These are phyloP conservation scores for Seriola dumerili DNA, from an alignment of 2,113 vertebrate species.

Conservation along the genomic window DNA sequence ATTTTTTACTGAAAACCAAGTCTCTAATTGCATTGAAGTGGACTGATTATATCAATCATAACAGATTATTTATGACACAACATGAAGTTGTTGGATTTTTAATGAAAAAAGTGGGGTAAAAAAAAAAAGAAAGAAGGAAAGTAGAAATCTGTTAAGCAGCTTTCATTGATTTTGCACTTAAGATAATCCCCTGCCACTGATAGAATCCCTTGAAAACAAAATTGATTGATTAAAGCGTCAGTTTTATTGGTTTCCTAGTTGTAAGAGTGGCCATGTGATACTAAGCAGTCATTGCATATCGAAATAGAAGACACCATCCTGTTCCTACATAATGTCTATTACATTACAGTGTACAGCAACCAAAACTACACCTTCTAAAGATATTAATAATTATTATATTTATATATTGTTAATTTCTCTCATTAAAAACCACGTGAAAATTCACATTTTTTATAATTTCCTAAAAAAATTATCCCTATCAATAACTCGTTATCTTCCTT, in stretches of 20 bases:
- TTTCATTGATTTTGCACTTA: conserved; percentile 60
- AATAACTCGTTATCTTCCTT: background rate
- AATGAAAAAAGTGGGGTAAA: background rate
- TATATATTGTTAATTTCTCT: background rate
- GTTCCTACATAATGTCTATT: background rate
- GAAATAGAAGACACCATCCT: background rate
- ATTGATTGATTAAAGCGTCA: conserved; percentile 52
- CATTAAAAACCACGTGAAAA: background rate
- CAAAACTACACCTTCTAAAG: background rate
- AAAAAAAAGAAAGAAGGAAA: background rate
- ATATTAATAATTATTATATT: background rate
- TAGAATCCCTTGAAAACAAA: conserved; percentile 47
- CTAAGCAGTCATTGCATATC: background rate
- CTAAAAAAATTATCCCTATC: background rate
- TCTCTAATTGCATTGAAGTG: no score
- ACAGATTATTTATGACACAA: conserved; percentile 8
- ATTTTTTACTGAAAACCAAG: no score
- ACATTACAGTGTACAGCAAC: background rate
- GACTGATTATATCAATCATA: background rate
- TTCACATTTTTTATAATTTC: background rate
- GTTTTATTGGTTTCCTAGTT: conserved; percentile 46
- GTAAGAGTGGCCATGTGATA: conserved; percentile 10
- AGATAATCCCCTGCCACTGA: conserved; percentile 32
- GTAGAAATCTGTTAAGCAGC: conserved; percentile 12
- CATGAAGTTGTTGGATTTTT: conserved; percentile 7